A percentile compares a stretch with the other conserved stretches of the same genome.
Evolutionary conservation across 1,140 invertebrate species (phyloP).

Genomic region (Sitodiplosis mosellana): DNA sequence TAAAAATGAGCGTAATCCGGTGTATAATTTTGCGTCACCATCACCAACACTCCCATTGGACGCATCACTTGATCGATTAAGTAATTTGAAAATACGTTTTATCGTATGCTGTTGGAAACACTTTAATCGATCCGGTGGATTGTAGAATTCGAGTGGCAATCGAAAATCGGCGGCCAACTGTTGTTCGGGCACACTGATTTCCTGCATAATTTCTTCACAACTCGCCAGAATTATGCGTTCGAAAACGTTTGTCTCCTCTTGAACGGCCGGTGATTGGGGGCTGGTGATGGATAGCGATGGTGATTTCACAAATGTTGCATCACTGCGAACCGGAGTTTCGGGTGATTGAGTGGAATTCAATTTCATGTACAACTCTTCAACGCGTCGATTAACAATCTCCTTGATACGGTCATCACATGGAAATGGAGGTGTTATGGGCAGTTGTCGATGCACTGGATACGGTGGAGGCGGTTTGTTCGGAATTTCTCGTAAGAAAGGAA

Average conservation of each 20-base stretch:
- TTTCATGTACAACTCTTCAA: slow-evolving; percentile 9
- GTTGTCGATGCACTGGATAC: slow-evolving; percentile 11
- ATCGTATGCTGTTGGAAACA: slow-evolving; percentile 9
- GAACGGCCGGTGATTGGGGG: slow-evolving; percentile 4
- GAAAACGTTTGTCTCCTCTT: slow-evolving; percentile 13
- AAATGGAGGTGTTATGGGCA: slow-evolving; percentile 14
- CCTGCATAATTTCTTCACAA: slow-evolving; percentile 8
- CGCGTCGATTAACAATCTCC: slow-evolving; percentile 10
- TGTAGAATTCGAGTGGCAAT: slow-evolving; percentile 7
- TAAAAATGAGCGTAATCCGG: no score
- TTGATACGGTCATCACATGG: slow-evolving; percentile 11
- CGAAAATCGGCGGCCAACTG: neutral
- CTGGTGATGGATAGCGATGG: neutral
- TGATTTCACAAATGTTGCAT: no score
- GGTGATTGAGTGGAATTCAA: no score
- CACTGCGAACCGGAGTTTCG: no score
- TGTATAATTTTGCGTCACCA: slow-evolving; percentile 2
- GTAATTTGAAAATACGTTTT: slow-evolving; percentile 7
- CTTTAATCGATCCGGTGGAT: slow-evolving; percentile 10
- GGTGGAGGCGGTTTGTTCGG: slow-evolving; percentile 14
- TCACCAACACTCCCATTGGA: no score
- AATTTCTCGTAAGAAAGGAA: slow-evolving; percentile 10
- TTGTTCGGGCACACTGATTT: neutral
- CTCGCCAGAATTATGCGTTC: slow-evolving; percentile 13
- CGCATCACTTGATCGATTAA: slow-evolving; percentile 7